Evolutionary conservation across 37 sponge, comb jelly and placozoan species (phyloP).

Genomic region (Halichondria panicea): DNA sequence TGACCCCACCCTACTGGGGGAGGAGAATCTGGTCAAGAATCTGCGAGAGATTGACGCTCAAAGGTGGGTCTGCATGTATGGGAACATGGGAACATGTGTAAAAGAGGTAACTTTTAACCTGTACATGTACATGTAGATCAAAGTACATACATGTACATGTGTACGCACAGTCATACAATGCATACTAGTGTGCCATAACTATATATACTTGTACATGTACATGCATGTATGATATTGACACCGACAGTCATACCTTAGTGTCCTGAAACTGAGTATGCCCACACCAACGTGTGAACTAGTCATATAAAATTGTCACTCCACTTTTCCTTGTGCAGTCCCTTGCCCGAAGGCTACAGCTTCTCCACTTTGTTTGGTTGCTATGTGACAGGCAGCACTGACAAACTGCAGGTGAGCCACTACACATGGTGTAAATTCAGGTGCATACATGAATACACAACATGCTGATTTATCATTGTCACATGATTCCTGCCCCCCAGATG

Average conservation of each 20-base stretch:
- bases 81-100: too few species aligned
- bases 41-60: conserved; percentile 67
- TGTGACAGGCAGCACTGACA: conserved; percentile 39
- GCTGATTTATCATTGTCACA: not conserved
- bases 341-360: conserved; percentile 67
- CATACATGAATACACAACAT: not conserved
- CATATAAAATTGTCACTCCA: too few species aligned
- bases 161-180: not conserved
- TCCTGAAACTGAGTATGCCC: too few species aligned
- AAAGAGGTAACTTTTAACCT: too few species aligned
- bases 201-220: not conserved
- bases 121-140: not conserved
- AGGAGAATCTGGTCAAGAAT: conserved; percentile 34
- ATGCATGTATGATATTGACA: too few species aligned
- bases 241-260: too few species aligned
- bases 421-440: not conserved
- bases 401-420: conserved; percentile 37
- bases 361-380: conserved; percentile 81
- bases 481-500: conserved; percentile 28
- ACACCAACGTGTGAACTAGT: too few species aligned
- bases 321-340: conserved; percentile 33
- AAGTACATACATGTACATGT: not conserved
- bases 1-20: conserved; percentile 77
- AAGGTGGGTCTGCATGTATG: conserved; percentile 20
- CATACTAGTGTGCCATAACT: not conserved